Percentiles rank a stretch among this genome's conserved stretches.
These are phyloP conservation scores for Zosterops pallidus DNA, from an alignment of 2,113 vertebrate species.

Conservation along the genomic window DNA sequence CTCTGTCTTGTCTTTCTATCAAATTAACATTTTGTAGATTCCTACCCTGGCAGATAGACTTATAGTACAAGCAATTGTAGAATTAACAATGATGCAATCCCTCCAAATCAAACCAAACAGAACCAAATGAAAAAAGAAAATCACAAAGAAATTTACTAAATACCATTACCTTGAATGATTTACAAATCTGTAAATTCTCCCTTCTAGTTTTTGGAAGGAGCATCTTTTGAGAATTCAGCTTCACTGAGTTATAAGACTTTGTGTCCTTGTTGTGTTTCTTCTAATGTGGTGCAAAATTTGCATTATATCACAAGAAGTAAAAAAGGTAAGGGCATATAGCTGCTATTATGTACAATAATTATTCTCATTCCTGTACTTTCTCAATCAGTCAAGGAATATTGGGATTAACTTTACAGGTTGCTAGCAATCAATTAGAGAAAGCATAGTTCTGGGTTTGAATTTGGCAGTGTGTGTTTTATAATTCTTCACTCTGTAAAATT, in stretches of 20 bases:
- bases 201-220: background rate
- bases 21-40: background rate
- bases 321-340: rapidly evolving
- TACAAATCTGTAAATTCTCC: background rate
- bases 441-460: background rate
- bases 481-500: background rate
- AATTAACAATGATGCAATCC: rapidly evolving
- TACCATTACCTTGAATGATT: background rate
- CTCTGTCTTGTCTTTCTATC: background rate
- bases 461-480: background rate
- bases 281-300: background rate
- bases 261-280: background rate
- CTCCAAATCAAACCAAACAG: background rate
- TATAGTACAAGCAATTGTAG: background rate
- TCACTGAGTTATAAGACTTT: background rate
- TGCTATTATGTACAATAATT: background rate
- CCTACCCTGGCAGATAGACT: background rate
- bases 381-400: background rate
- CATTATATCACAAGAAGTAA: background rate
- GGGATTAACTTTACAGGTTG: background rate
- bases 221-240: background rate
- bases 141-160: background rate
- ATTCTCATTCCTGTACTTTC: background rate
- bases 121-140: background rate
- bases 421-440: background rate